Conservation (phyloP, 2,888 invertebrate genomes). For the Desoria tigrina region DNA sequence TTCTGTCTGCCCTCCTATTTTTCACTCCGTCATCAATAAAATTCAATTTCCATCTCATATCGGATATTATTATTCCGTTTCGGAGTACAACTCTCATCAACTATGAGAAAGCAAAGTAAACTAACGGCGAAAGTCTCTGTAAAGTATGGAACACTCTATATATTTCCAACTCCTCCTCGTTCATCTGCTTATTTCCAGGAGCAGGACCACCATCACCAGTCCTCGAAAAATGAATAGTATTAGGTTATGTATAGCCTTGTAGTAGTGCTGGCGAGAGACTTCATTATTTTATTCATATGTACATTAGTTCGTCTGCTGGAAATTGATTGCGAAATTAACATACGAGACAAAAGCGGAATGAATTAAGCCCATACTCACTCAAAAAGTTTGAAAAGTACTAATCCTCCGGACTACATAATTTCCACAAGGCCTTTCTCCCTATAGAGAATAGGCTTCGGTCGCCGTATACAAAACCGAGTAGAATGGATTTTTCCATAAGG, state of each 20-base stretch:
- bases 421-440: background rate
- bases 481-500: background rate
- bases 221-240: background rate
- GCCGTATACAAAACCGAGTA: too few relatives aligned
- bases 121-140: too few relatives aligned
- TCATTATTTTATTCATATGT: constrained; percentile 26
- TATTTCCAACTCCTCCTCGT: constrained; percentile 30
- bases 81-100: background rate
- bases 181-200: constrained; percentile 23
- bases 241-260: constrained; percentile 15
- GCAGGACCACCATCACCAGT: too few relatives aligned
- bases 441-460: too few relatives aligned
- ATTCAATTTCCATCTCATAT: constrained; percentile 41
- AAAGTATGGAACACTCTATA: too few relatives aligned
- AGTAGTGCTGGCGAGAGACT: constrained; percentile 16
- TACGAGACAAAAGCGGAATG: constrained; percentile 39
- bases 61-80: constrained; percentile 4
- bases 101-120: too few relatives aligned
- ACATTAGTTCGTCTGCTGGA: constrained; percentile 41
- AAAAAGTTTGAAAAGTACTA: constrained; percentile 5
- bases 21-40: constrained; percentile 46
- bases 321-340: constrained; percentile 51
- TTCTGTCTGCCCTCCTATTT: constrained; percentile 27
- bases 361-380: constrained; percentile 4
- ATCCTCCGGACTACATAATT: background rate